Evolutionary conservation across 2,113 vertebrate species (phyloP).

Genomic region (Agelaius tricolor): DNA sequence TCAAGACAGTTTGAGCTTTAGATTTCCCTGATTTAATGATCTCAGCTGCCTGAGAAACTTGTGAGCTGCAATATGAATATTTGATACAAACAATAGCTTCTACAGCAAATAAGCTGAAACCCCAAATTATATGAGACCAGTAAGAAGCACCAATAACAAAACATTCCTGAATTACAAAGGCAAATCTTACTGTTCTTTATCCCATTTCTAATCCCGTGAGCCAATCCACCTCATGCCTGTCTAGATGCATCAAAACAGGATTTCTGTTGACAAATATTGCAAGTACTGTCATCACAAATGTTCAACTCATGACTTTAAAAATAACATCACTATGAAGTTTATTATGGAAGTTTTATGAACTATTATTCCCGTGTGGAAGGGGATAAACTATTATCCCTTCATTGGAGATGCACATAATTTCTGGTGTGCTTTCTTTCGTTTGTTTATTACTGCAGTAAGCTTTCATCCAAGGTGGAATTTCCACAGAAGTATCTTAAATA

Average conservation of each 20-base stretch:
- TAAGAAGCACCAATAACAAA: background rate
- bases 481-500: background rate
- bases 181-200: background rate
- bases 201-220: background rate
- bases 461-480: background rate
- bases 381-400: background rate
- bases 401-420: background rate
- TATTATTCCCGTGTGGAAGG: background rate
- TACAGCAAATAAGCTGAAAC: background rate
- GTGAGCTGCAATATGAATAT: background rate
- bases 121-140: background rate
- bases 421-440: background rate
- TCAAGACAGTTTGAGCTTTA: background rate
- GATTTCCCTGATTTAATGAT: background rate
- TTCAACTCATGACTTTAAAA: background rate
- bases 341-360: background rate
- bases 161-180: background rate
- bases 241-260: background rate
- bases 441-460: background rate
- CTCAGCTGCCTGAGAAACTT: background rate
- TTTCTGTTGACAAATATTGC: background rate
- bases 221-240: background rate
- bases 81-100: background rate
- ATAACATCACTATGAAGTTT: background rate
- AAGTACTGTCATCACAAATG: background rate